These are phyloP conservation scores for Troglohyphantes excavatus DNA, from an alignment of 2,888 invertebrate species.

Conservation along the genomic window DNA sequence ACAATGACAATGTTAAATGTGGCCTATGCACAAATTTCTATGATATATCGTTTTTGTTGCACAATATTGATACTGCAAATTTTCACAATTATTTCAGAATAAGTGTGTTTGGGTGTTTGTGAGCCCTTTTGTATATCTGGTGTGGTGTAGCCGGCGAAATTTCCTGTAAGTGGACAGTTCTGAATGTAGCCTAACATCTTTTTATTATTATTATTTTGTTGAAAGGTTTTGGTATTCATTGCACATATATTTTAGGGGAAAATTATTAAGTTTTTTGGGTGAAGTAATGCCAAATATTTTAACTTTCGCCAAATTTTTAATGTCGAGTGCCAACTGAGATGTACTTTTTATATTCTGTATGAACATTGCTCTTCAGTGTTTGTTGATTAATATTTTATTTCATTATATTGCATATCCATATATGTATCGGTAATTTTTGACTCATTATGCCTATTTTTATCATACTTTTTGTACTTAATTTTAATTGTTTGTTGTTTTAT, in stretches of 20 bases:
- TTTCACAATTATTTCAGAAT: slow-evolving; percentile 70
- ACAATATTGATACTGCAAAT: slow-evolving; percentile 62
- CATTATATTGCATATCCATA: too few species aligned
- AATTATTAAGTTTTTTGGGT: slow-evolving; percentile 7
- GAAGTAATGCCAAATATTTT: slow-evolving; percentile 55
- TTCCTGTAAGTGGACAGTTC: slow-evolving; percentile 58
- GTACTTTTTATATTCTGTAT: too few species aligned
- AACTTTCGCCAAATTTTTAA: too few species aligned
- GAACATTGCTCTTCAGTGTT: too few species aligned
- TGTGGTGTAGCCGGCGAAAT: slow-evolving; percentile 63
- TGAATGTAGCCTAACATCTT: slow-evolving; percentile 52
- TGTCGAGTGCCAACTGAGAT: too few species aligned
- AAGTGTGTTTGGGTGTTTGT: slow-evolving; percentile 69
- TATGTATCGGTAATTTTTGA: too few species aligned
- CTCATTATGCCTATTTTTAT: too few species aligned
- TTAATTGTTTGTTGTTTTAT: too few species aligned
- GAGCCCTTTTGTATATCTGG: slow-evolving; percentile 54
- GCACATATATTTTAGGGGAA: slow-evolving; percentile 15
- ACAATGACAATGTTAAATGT: slow-evolving; percentile 76
- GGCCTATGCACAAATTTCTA: slow-evolving; percentile 78
- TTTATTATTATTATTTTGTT: slow-evolving; percentile 31
- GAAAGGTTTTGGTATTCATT: background rate
- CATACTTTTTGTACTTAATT: too few species aligned
- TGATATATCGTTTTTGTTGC: slow-evolving; percentile 71
- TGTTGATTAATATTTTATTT: too few species aligned